Percentiles rank a stretch among this genome's conserved stretches.
Conservation (phyloP, 1,140 invertebrate species). For the Lethrus apterus region DNA sequence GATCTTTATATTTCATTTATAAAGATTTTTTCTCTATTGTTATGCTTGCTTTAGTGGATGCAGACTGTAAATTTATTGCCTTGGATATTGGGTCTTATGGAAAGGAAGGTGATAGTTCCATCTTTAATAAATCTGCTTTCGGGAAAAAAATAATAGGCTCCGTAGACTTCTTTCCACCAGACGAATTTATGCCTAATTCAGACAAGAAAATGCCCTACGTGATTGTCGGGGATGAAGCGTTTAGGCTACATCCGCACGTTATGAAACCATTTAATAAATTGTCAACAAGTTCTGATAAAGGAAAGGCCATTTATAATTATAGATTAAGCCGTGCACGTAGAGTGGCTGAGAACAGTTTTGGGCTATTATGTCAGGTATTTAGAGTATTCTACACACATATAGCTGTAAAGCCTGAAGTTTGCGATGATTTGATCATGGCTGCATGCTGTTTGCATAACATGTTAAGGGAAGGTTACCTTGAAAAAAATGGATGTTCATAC, state of each 20-base stretch:
- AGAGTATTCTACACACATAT: conserved; percentile 34
- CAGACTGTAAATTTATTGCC: conserved; percentile 30
- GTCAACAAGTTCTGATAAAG: conserved; percentile 18
- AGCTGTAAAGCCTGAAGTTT: conserved; percentile 29
- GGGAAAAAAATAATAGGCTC: neutral
- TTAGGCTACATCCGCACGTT: neutral
- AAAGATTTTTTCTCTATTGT: conserved; percentile 28
- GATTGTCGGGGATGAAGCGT: conserved; percentile 4
- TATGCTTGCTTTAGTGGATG: conserved; percentile 26
- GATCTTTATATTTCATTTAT: conserved; percentile 28
- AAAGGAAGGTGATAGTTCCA: conserved; percentile 34
- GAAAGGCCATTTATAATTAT: conserved; percentile 43
- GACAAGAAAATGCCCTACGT: conserved; percentile 6
- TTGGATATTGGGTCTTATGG: conserved; percentile 39
- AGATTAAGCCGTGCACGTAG: conserved; percentile 35
- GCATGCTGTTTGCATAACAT: conserved; percentile 28
- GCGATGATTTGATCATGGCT: conserved; percentile 30
- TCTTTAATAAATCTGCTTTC: conserved; percentile 24
- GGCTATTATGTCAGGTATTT: conserved; percentile 34
- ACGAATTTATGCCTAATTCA: conserved; percentile 9
- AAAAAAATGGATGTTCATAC: too few species aligned
- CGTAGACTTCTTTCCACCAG: neutral
- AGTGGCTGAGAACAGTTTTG: conserved; percentile 40
- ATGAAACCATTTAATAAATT: conserved; percentile 27
- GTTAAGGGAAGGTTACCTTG: conserved; percentile 17